Percentiles rank a stretch among this genome's conserved stretches.
These are phyloP conservation scores for Teleiodes luculella DNA, from an alignment of 2,888 invertebrate genomes.

Conservation along the genomic window DNA sequence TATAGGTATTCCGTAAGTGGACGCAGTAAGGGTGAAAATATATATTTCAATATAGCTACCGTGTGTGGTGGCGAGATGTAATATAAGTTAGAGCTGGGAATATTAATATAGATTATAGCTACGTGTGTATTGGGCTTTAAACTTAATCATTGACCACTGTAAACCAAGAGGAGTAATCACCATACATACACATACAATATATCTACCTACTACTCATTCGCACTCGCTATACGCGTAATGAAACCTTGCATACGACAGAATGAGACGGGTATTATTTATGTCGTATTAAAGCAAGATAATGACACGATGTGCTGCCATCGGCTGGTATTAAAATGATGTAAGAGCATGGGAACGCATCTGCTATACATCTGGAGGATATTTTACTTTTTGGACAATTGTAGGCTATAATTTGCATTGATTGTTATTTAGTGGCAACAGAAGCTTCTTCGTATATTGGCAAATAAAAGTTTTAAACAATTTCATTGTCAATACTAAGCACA, in stretches of 20 bases:
- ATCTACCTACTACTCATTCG: constrained; percentile 26
- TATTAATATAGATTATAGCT: too few relatives aligned
- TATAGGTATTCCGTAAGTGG: too few relatives aligned
- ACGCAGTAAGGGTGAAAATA: too few relatives aligned
- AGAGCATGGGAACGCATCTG: constrained; percentile 11
- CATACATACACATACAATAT: too few relatives aligned
- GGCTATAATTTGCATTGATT: not conserved
- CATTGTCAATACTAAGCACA: too few relatives aligned
- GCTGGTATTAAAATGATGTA: constrained; percentile 7
- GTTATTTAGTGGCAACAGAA: not conserved
- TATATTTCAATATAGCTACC: too few relatives aligned
- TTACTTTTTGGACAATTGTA: not conserved
- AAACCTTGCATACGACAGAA: constrained; percentile 17
- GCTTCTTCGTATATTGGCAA: not conserved
- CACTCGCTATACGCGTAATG: constrained; percentile 23
- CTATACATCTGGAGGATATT: not conserved
- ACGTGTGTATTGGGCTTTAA: too few relatives aligned
- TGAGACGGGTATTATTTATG: constrained; percentile 32
- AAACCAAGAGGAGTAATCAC: constrained; percentile 14
- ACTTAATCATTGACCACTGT: constrained; percentile 3
- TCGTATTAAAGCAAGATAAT: constrained; percentile 24
- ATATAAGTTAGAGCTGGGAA: too few relatives aligned
- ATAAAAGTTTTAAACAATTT: too few relatives aligned
- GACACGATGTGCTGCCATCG: constrained; percentile 12
- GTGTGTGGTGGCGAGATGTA: too few relatives aligned